Evolutionary conservation across 2,888 invertebrate genomes (phyloP).

Genomic region (Chrysotoxum bicinctum): DNA sequence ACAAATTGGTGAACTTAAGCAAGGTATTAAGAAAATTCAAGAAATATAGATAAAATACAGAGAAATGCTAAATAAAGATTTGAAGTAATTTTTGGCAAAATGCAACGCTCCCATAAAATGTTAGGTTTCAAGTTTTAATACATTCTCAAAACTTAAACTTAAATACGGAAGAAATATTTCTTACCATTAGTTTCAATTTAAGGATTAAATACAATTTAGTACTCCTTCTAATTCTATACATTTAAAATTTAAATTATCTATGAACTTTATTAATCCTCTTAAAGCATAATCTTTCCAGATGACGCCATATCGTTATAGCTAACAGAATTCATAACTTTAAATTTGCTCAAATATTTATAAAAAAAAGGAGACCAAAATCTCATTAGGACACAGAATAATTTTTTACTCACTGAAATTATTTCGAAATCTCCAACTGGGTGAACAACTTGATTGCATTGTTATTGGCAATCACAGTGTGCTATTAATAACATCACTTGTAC

Average conservation of each 20-base stretch:
- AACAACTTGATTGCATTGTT: constrained; percentile 10
- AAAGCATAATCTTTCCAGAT: neutral
- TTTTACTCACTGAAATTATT: neutral
- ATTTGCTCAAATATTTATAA: neutral
- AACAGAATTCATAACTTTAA: neutral
- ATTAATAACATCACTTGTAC: constrained; percentile 9
- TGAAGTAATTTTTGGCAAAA: too few relatives aligned
- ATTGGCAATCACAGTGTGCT: constrained; percentile 2
- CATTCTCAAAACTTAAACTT: too few relatives aligned
- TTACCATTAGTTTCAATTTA: too few relatives aligned
- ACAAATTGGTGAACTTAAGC: too few relatives aligned
- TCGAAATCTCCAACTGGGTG: neutral
- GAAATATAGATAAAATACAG: too few relatives aligned
- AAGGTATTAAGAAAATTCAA: too few relatives aligned
- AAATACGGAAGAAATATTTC: too few relatives aligned
- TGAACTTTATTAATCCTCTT: neutral
- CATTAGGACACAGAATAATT: neutral
- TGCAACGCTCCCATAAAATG: too few relatives aligned
- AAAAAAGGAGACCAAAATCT: neutral
- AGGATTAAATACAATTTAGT: too few relatives aligned
- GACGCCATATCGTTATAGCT: neutral
- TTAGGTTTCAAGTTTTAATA: too few relatives aligned
- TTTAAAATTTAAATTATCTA: neutral
- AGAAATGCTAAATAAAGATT: too few relatives aligned
- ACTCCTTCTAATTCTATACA: too few relatives aligned